Evolutionary conservation across 1,140 invertebrate genomes (phyloP), one percentile per base, ranked within the genome.

Genomic region (Pseudomyrmex pallidus): DNA sequence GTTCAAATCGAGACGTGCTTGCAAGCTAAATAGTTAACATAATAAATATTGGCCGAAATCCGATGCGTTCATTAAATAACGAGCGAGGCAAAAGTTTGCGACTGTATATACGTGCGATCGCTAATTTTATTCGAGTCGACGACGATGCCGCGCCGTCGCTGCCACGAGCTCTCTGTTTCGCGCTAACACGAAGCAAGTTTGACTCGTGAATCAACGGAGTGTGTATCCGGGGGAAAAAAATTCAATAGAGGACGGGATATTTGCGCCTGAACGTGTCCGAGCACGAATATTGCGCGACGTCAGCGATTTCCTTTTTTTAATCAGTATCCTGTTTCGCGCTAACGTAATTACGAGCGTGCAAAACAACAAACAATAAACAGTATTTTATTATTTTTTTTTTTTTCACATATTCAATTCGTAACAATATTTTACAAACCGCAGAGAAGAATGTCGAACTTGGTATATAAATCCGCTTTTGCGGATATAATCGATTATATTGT

Each of bases 121-220:
- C 87, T 89, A 88, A 88, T 89, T 88, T 88, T 85, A 88, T 84
- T 88, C 76, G 48, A 50, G 62, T 44, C 66, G 35, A 46, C 35
- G 25, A 4, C 56, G 84, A 76, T 66, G 74, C 50, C 74, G 78
- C 50, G 50, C 3, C 78, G 63, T 64, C 68, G 67, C 50, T 68
- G 52, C 70, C 70, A 61, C 76, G 67, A 82, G 67, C 35, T 56
- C 35, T 56, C 17, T 82, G 83, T 78, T 80, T 85, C 67, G 76
- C 64, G 64, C 74, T 73, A 35, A 59, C 74, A 44, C 35, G 17
- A 57, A 74, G 25, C 62, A 82, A 74, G 78, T 74, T 82, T 59
- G 57, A 62, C 57, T 56, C 78, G 76, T 80, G 76, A 80, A 80
- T 80, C 76, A 80, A 80, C 64, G 10, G 20, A 15, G 44, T 80